Evolutionary conservation across 2,113 vertebrate genomes (phyloP).

Genomic region (Podarcis raffonei): DNA sequence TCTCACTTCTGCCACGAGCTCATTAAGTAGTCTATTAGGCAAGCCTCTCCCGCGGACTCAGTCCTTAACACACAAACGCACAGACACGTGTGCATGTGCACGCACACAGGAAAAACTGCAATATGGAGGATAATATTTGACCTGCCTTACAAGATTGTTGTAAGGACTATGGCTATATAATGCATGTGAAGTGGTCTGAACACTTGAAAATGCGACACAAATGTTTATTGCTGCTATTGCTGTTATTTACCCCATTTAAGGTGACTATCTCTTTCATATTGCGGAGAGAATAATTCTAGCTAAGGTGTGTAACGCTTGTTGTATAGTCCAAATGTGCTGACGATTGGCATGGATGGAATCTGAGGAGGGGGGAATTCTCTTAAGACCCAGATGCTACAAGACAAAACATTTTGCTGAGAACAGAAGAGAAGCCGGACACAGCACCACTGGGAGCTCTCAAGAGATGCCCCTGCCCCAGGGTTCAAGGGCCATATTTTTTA

Average conservation of each 20-base stretch:
- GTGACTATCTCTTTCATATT: not conserved
- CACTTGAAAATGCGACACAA: not conserved
- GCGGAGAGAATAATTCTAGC: not conserved
- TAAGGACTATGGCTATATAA: not conserved
- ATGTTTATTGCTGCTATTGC: not conserved
- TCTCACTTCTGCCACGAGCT: not conserved
- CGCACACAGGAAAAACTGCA: not conserved
- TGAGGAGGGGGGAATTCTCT: not conserved
- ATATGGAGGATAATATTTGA: not conserved
- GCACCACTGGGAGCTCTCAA: not conserved
- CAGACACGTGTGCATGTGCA: no score
- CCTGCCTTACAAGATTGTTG: not conserved
- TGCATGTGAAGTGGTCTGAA: not conserved
- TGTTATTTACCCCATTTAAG: not conserved
- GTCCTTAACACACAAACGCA: not conserved
- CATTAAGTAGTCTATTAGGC: not conserved
- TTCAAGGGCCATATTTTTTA: not conserved
- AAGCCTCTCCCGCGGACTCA: not conserved
- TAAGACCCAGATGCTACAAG: not conserved
- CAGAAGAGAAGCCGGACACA: not conserved
- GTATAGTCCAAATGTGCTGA: not conserved
- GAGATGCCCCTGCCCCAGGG: not conserved
- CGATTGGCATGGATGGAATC: not conserved
- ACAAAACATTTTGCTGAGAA: not conserved
- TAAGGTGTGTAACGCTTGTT: not conserved